Evolutionary conservation across 92 coral and sea anemone species (phyloP).

Genomic region (Epizoanthus stellaris): DNA sequence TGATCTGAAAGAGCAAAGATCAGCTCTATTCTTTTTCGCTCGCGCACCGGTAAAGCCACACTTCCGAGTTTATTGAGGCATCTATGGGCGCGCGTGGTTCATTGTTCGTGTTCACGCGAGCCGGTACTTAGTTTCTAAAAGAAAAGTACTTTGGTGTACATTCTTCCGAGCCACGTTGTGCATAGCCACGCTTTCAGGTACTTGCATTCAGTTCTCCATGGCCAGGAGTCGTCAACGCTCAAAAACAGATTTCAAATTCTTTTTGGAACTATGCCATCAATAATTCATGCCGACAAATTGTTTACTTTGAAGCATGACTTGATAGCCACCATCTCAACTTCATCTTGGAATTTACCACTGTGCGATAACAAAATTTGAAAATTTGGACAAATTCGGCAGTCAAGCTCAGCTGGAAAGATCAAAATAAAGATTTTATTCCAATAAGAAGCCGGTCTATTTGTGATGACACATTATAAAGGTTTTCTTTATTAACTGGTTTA

Average conservation of each 20-base stretch:
- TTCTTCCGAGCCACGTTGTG: conserved; percentile 30
- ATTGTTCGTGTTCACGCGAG: conserved; percentile 38
- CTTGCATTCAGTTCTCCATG: conserved; percentile 26
- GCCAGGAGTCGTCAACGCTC: conserved; percentile 42
- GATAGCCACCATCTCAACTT: background rate
- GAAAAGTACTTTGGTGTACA: conserved; percentile 37
- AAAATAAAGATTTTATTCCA: background rate
- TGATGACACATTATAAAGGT: background rate
- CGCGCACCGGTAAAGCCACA: conserved; percentile 30
- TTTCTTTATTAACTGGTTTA: conserved; percentile 32
- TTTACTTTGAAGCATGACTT: conserved; percentile 5
- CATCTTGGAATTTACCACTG: background rate
- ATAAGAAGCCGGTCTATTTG: background rate
- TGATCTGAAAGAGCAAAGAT: conserved; percentile 37
- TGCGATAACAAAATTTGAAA: background rate
- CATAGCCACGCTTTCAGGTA: conserved; percentile 48
- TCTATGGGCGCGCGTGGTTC: conserved; percentile 34
- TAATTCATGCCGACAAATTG: conserved; percentile 27
- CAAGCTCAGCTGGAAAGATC: conserved; percentile 10
- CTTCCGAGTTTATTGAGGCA: conserved; percentile 43
- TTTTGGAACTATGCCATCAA: conserved; percentile 23
- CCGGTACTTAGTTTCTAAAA: conserved; percentile 11
- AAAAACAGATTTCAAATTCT: conserved; percentile 29
- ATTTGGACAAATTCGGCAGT: background rate
- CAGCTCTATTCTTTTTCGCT: conserved; percentile 26